Base-by-base conservation (phyloP, 1,140 invertebrate species). In the Monochamus saltuarius region DNA sequence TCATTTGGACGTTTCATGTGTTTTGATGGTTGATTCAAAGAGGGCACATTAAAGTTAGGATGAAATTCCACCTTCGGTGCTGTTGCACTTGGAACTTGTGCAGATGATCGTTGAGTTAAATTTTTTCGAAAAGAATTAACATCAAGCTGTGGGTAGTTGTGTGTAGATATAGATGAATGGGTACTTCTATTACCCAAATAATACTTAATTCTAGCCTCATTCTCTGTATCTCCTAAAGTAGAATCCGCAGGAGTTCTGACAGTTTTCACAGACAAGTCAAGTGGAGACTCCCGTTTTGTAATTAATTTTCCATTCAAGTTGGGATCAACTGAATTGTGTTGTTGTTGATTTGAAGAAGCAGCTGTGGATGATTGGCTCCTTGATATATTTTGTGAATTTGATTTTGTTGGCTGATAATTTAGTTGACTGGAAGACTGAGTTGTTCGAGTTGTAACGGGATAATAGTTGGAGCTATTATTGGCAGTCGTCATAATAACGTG, bases 211-310 rank as follows among this genome's bases (percentile, higher is more conserved):
- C 59, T 50, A 16, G 55, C 51, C n/a, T 56, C 53, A 1, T 45
- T 17, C 38, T 62, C 61, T 10, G 85, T 81, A 3, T 76, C 68
- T 49, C 89, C 87, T 67, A 90, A 88, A 1, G 91, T 92, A 0
- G 90, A 92, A 75, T 93, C 90, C 0, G 90, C 90, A 1, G 89
- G 88, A 37, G 90, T 91, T 68, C 90, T 86, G 0, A 93, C 86
- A 0, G 90, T 92, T 72, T 92, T 92, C 36, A 93, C 89, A 0
- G 90, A 92, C 10, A 93, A 78, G 76, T 94, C 91, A 43, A 94
- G 73, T 0, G 90, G 90, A 0, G 89, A 91, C 71, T 91, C 88
- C 36, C 85, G 80, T 73, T 85, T 88, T 4, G 39, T 16, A 7
- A 42, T 42, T n/a, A 42, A 17, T 7, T 42, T n/a, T n/a, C n/a